These are phyloP conservation scores for Glaucomys volans DNA, from an alignment of 2,113 vertebrate species.

Conservation along the genomic window DNA sequence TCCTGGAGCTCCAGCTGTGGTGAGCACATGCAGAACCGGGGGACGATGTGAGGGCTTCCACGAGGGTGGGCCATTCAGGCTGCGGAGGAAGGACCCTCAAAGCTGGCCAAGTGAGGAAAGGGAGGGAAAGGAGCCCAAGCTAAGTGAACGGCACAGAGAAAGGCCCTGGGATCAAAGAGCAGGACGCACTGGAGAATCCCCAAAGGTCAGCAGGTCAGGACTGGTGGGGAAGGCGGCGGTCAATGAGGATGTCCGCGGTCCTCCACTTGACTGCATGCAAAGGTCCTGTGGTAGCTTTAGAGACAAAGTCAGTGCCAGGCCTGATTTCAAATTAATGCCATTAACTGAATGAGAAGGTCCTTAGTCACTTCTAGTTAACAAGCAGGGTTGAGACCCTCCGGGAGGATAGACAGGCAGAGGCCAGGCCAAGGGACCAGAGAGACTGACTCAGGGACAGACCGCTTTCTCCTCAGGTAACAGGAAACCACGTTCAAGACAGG, in stretches of 20 bases:
- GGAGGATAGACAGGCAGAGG: background rate
- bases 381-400: background rate
- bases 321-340: no score
- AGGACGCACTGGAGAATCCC: rapidly evolving
- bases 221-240: rapidly evolving
- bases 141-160: background rate
- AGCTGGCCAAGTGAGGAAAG: background rate
- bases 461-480: background rate
- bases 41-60: background rate
- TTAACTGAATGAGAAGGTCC: background rate
- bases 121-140: background rate
- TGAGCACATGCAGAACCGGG: no score
- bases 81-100: background rate
- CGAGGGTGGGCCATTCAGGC: rapidly evolving
- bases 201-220: rapidly evolving
- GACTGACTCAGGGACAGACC: no score
- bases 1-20: no score
- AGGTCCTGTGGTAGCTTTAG: background rate
- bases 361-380: background rate
- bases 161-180: background rate
- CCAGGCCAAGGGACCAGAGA: no score
- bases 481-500: background rate
- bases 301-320: background rate
- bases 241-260: no score
- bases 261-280: no score